Percentiles rank a stretch among this genome's conserved stretches.
phyloP scores from a whole-genome alignment of 2,113 vertebrate genomes.

The Camelus dromedarius region DNA sequence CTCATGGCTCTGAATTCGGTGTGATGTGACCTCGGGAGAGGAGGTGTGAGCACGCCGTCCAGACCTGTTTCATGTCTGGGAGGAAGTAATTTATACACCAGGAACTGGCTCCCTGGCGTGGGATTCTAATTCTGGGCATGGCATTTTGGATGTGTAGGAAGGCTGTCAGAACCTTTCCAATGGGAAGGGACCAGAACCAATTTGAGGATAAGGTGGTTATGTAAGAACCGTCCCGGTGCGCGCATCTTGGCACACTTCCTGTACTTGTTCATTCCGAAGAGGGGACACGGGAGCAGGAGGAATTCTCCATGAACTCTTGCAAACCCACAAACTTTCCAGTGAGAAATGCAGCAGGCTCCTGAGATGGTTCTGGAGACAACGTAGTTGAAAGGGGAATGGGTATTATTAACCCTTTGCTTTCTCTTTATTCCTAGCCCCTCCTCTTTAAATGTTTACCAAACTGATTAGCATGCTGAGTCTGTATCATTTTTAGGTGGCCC shows the following conservation, averaged over 20 bases:
- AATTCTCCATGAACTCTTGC: neutral
- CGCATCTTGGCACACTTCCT: neutral
- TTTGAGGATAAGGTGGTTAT: slow-evolving; percentile 55
- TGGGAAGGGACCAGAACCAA: slow-evolving; percentile 55
- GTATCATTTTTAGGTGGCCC: neutral
- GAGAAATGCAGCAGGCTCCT: neutral
- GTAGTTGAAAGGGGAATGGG: neutral
- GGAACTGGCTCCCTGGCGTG: neutral
- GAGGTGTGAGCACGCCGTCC: neutral
- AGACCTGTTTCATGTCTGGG: neutral
- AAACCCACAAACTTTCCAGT: neutral
- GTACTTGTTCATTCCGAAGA: neutral
- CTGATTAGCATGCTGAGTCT: neutral
- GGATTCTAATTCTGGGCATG: slow-evolving; percentile 72
- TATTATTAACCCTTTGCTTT: neutral
- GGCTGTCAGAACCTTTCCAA: slow-evolving; percentile 70
- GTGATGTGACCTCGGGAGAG: neutral
- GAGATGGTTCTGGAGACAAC: neutral
- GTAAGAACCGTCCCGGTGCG: neutral
- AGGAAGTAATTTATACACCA: neutral
- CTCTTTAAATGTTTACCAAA: neutral
- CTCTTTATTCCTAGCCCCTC: neutral
- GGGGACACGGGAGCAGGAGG: neutral
- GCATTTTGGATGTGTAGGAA: slow-evolving; percentile 75
- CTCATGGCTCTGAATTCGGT: neutral